A percentile compares a stretch with the other conserved stretches of the same genome.
Conservation (phyloP, 2,113 vertebrate genomes). For the Edolisoma coerulescens region DNA sequence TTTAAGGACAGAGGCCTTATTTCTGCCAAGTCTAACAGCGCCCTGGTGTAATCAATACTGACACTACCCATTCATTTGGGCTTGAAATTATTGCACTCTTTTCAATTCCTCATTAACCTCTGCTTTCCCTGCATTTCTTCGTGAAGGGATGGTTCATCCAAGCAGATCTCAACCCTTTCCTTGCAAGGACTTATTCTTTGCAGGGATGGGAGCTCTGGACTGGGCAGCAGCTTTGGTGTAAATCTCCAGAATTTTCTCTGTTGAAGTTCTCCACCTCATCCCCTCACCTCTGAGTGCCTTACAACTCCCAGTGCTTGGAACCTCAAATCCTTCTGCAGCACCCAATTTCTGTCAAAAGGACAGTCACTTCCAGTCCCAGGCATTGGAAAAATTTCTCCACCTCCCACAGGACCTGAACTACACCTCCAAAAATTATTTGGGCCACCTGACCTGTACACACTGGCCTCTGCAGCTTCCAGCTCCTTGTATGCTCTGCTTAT, state of each 20-base stretch:
- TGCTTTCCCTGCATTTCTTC: neutral
- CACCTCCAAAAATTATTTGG: neutral
- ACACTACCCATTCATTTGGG: neutral
- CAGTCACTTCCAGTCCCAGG: neutral
- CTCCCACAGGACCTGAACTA: neutral
- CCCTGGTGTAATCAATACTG: neutral
- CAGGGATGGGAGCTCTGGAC: neutral
- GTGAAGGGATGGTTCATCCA: neutral
- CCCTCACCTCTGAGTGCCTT: neutral
- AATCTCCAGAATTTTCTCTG: neutral
- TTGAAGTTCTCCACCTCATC: neutral
- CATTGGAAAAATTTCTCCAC: neutral
- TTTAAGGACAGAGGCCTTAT: neutral
- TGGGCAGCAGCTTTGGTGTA: neutral
- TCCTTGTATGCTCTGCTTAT: neutral
- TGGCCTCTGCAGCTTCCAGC: neutral
- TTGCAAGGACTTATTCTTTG: neutral
- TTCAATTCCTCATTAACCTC: neutral
- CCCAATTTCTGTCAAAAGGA: neutral
- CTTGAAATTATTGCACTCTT: neutral
- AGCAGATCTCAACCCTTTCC: neutral
- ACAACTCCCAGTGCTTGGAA: neutral
- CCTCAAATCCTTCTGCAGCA: neutral
- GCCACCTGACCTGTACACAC: neutral
- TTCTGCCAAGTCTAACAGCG: accelerated